Conservation (phyloP, 2,113 vertebrate genomes). For the Colius striatus region DNA sequence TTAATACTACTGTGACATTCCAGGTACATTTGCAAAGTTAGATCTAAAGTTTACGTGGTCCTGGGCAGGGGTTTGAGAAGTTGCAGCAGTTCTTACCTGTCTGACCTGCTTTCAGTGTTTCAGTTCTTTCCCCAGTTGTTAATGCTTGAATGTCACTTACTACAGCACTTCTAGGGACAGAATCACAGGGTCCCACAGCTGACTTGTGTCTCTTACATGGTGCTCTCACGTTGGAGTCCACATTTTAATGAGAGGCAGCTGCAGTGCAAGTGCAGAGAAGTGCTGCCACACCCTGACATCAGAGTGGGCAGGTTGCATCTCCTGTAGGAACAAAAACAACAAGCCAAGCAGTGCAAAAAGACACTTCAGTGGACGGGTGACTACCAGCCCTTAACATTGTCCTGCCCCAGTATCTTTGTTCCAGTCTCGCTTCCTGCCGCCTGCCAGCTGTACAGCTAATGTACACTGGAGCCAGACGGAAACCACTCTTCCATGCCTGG, state of each 20-base stretch:
- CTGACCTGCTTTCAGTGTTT: not conserved
- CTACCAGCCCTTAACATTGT: not conserved
- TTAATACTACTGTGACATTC: not conserved
- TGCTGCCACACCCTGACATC: not conserved
- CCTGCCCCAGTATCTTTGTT: not conserved
- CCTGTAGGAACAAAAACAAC: not conserved
- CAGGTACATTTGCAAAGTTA: not conserved
- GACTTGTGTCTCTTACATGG: not conserved
- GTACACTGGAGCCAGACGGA: not conserved
- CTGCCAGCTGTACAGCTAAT: rapidly evolving
- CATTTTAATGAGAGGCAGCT: not conserved
- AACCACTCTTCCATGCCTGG: not conserved
- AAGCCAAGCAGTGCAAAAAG: not conserved
- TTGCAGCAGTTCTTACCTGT: not conserved
- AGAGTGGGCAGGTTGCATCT: not conserved
- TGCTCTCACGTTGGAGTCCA: not conserved
- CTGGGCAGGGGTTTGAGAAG: not conserved
- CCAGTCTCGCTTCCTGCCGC: not conserved
- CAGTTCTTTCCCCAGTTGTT: not conserved
- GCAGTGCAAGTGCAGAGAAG: not conserved
- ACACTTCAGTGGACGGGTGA: not conserved
- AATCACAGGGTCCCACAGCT: not conserved
- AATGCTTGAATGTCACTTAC: not conserved
- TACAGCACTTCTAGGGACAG: not conserved
- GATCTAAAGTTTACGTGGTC: not conserved